phyloP scores from a whole-genome alignment of 2,797 vertebrate species.

The Jordanella pulchra region DNA sequence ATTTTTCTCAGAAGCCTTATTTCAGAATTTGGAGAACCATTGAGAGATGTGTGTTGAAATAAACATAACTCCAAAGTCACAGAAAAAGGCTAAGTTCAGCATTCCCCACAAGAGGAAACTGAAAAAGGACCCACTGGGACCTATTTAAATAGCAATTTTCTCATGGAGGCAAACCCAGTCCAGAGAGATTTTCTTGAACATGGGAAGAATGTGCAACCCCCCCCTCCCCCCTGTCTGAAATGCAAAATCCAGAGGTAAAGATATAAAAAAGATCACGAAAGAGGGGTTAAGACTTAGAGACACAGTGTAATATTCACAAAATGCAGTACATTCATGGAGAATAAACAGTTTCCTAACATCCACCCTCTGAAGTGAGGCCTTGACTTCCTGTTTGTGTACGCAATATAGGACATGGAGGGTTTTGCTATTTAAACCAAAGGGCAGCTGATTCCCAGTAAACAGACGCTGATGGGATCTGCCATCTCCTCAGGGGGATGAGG shows the following conservation, averaged over 20 bases:
- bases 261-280: neutral
- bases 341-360: constrained; percentile 70
- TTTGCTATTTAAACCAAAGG: constrained; percentile 79
- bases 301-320: neutral
- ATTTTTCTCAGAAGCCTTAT: constrained; percentile 21
- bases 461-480: constrained; percentile 62
- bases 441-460: constrained; percentile 79
- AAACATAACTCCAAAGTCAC: constrained; percentile 33
- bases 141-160: constrained; percentile 57
- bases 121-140: constrained; percentile 51
- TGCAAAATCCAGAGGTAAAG: neutral
- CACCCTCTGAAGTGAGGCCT: constrained; percentile 69
- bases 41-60: constrained; percentile 24
- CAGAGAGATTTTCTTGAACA: constrained; percentile 50
- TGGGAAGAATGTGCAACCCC: constrained; percentile 37
- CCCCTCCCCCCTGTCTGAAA: neutral
- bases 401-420: constrained; percentile 71
- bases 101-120: constrained; percentile 58
- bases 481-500: constrained; percentile 62
- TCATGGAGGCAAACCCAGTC: constrained; percentile 58
- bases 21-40: constrained; percentile 19
- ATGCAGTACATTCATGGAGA: constrained; percentile 39
- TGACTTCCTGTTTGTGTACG: constrained; percentile 80
- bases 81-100: constrained; percentile 39
- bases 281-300: neutral